A percentile compares a stretch with the other conserved stretches of the same genome.
phyloP scores from a whole-genome alignment of 2,113 vertebrate species.

The Brevimyrus niger region DNA sequence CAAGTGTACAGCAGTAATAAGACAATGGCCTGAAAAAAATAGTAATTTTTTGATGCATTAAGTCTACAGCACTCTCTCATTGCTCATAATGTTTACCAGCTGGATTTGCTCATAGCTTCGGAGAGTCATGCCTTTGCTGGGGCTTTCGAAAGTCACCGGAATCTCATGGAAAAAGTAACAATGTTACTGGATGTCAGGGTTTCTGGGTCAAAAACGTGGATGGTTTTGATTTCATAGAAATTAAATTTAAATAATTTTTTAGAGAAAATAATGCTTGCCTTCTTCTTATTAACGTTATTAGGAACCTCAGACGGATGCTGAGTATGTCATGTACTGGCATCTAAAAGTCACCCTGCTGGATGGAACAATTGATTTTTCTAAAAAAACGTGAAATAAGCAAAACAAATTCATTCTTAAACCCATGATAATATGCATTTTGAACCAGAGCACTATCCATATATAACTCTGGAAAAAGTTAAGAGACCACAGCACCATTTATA shows the following conservation, averaged over 20 bases:
- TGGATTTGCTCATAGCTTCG: conserved; percentile 17
- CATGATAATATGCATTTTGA: not conserved
- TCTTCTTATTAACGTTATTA: not conserved
- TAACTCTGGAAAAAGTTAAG: not conserved
- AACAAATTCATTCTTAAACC: not conserved
- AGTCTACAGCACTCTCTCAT: conserved; percentile 13
- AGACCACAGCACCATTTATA: not conserved
- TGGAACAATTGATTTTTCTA: not conserved
- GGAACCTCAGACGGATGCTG: not conserved
- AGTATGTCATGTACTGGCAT: not conserved
- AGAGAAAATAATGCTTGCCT: not conserved
- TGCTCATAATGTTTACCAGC: conserved; percentile 36
- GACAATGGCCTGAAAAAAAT: conserved; percentile 16
- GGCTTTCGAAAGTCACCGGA: conserved; percentile 22
- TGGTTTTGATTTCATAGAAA: not conserved
- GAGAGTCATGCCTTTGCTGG: conserved; percentile 18
- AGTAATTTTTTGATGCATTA: conserved; percentile 3
- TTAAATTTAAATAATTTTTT: not conserved
- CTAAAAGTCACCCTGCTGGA: not conserved
- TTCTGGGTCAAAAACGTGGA: conserved; percentile 13
- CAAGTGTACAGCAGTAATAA: not conserved
- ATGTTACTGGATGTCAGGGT: conserved; percentile 14
- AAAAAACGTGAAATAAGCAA: not conserved
- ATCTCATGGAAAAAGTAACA: conserved; percentile 26
- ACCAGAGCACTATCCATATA: not conserved